Conservation (phyloP, 2,888 invertebrate genomes). For the Conus canariensis region DNA sequence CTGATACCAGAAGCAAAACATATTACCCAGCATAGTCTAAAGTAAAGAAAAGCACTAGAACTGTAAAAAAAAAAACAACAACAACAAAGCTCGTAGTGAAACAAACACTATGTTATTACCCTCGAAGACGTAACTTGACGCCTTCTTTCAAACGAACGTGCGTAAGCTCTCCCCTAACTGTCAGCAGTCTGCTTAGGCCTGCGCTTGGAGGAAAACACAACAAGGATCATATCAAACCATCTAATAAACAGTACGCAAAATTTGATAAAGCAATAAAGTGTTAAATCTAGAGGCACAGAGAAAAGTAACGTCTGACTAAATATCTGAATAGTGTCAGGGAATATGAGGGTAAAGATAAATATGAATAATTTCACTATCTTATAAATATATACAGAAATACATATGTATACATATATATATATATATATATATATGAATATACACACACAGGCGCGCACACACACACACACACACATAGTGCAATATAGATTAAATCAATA, state of each 20-base stretch:
- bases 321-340: no score
- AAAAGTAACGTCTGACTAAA: no score
- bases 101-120: not conserved
- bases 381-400: no score
- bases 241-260: not conserved
- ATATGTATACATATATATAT: no score
- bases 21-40: not conserved
- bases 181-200: not conserved
- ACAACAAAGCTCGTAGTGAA: not conserved
- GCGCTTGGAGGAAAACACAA: not conserved
- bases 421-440: no score
- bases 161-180: slow-evolving; percentile 22
- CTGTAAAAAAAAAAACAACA: not conserved
- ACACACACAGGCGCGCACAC: no score
- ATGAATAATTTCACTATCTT: no score
- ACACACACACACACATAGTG: no score
- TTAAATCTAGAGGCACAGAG: no score
- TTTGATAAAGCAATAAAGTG: no score
- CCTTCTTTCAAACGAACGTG: not conserved
- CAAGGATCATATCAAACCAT: not conserved
- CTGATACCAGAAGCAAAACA: no score
- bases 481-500: not conserved
- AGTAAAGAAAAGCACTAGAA: not conserved
- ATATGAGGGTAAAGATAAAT: no score
- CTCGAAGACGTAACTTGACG: not conserved